phyloP scores from a whole-genome alignment of 1,140 invertebrate species.

The Atopsyche davidsoni region DNA sequence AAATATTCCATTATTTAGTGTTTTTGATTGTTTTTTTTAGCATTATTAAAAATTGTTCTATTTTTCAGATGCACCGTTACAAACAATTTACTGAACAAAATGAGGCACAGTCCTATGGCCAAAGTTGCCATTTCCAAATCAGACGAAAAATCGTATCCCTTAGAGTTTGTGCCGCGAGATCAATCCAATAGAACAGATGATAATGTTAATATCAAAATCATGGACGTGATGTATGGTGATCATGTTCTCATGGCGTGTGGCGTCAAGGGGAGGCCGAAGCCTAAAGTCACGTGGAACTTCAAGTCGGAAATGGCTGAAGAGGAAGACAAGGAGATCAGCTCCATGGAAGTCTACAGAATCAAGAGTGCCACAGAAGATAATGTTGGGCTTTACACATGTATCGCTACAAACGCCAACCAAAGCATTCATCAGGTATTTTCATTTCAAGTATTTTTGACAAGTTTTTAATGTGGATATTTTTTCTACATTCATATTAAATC shows the following conservation, averaged over 20 bases:
- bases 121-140: slow-evolving; percentile 10
- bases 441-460: no score
- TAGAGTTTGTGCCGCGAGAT: slow-evolving; percentile 21
- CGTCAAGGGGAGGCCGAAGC: slow-evolving; percentile 23
- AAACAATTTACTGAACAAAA: slow-evolving; percentile 35
- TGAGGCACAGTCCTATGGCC: slow-evolving; percentile 8
- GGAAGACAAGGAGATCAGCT: slow-evolving; percentile 25
- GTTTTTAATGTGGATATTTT: no score
- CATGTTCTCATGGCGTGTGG: slow-evolving; percentile 24
- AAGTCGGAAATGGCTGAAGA: slow-evolving; percentile 12
- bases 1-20: not conserved
- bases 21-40: slow-evolving; percentile 7
- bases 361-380: slow-evolving; percentile 14
- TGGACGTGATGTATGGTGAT: slow-evolving; percentile 13
- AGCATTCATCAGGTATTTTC: slow-evolving; percentile 28
- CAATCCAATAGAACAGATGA: slow-evolving; percentile 10
- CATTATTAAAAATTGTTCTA: no score
- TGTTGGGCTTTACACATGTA: slow-evolving; percentile 26
- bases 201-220: not conserved
- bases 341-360: slow-evolving; percentile 26
- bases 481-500: no score
- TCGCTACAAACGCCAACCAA: slow-evolving; percentile 22
- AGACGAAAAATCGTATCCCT: slow-evolving; percentile 2
- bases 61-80: slow-evolving; percentile 37
- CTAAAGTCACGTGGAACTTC: slow-evolving; percentile 28